Evolutionary conservation across 2,888 invertebrate genomes (phyloP), one percentile per base, ranked within the genome.

Genomic region (Drosophila quinaria): DNA sequence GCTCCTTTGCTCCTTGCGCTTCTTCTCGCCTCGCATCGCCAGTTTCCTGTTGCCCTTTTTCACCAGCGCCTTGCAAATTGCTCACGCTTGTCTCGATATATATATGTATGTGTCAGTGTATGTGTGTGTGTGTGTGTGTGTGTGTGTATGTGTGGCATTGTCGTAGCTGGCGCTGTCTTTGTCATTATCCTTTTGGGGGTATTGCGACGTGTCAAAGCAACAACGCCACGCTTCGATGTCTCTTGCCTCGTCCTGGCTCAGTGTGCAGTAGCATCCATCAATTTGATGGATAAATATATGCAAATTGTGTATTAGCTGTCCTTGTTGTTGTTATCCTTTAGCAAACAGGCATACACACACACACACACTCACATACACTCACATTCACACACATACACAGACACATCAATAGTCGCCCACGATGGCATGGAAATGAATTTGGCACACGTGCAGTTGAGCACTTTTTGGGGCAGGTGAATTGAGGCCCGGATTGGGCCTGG

Each of bases 271-370:
- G 91, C 92, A 92, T 92, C 92, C 92, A 92, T 92, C 92, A 92
- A 92, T 91, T 92, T 92, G 92, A 92, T 91, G 92, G 91, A 92
- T 92, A 92, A 92, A 92, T 92, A 92, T 91, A 92, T 92, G 92
- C 92, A 92, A 92, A 92, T 92, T 92, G 90, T 92, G 87, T 91
- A 91, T 91, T 90, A 91, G 91, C 90, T 83, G 72, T 80, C 87
- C 90, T 83, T 88, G 87, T 85, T 86, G 87, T 81, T 86, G 86
- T 86, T 86, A 86, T 86, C 86, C 86, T 86, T 89, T 87, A 78
- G 90, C 90, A 85, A 89, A 89, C 90, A 87, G 68, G 63, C 62
- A 60, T 63, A 72, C 71, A 65, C 62, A 59, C 65, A 70, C 70
- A 50, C 66, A 41, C 42, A 39, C 22, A 39, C 39, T 25, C 49